Evolutionary conservation across 2,113 vertebrate genomes (phyloP), one percentile per base, ranked within the genome.

Genomic region (Turdus rufiventris): DNA sequence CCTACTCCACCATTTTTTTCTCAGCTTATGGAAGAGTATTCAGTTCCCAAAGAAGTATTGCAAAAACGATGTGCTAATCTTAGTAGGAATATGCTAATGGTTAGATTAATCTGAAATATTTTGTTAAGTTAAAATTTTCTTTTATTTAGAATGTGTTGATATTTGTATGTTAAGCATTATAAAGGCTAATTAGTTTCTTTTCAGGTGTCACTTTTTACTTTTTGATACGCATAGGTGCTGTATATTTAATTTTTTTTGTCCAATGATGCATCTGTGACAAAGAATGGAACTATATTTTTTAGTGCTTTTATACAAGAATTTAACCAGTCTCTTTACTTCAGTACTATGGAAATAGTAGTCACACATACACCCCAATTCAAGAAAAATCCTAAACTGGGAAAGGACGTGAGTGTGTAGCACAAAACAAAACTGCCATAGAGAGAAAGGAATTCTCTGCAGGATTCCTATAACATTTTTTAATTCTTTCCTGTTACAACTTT

Each of bases 351-450:
- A 72, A n/a, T 31, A 62, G 3, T 75, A 53, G 7, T 48, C 10
- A 51, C 14, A 18, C 0, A 4, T 28, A 25, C 2, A 7, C 2
- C 5, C 7, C 19, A 61, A 18, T 8, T 1, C 9, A 60, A 72
- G 33, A 19, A 89, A 89, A 87, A 34, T 5, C 6, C 14, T 57
- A 2, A 62, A 28, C 12, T 58, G 21, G 16, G 33, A 29, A 60
- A 33, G 15, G 17, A 54, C 1, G 4, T 4, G 14, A 73, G 57
- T 10, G 4, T 43, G 15, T 7, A 50, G 5, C 6, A 9, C 29
- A 74, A 66, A 86, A 7, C 31, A 48, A 61, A 50, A 31, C 13
- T 50, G 15, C 18, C 6, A 13, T 43, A 38, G 24, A 47, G 15
- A 66, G 20, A 62, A 47, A 61, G 20, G n/a, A 20, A 29, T 84